Conservation (phyloP, 1,140 invertebrate species). For the Helicoverpa armigera region DNA sequence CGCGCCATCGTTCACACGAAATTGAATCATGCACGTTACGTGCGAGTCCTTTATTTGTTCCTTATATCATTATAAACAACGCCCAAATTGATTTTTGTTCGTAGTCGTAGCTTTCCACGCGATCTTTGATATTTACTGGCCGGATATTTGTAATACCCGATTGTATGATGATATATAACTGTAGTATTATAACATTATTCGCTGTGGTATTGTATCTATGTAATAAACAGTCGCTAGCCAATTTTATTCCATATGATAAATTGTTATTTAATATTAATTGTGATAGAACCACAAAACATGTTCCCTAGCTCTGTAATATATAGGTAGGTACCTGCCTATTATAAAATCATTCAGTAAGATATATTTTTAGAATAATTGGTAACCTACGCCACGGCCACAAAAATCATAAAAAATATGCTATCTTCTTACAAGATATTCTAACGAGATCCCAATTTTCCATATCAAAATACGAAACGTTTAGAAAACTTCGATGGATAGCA, state of each 20-base stretch:
- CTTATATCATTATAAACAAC: conserved; percentile 41
- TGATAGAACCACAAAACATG: too few relatives aligned
- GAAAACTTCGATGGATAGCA: background rate
- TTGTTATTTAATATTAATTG: too few relatives aligned
- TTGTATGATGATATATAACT: conserved; percentile 7
- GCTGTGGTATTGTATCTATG: background rate
- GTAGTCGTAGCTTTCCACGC: conserved; percentile 1
- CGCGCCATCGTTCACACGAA: conserved; percentile 30
- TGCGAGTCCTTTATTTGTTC: conserved; percentile 35
- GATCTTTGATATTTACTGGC: conserved; percentile 24
- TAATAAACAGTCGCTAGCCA: background rate
- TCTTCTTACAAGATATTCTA: background rate
- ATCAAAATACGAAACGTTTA: conserved; percentile 7
- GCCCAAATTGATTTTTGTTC: conserved; percentile 27
- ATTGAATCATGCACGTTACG: conserved; percentile 43
- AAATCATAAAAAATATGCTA: too few relatives aligned
- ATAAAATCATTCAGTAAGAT: too few relatives aligned
- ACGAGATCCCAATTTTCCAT: background rate
- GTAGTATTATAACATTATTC: background rate
- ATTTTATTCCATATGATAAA: too few relatives aligned
- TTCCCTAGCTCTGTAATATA: too few relatives aligned
- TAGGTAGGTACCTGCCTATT: too few relatives aligned
- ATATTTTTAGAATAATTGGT: too few relatives aligned
- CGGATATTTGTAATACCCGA: conserved; percentile 11
- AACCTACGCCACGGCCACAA: too few relatives aligned